These are phyloP conservation scores for Coronaproctus castanopsis DNA, from an alignment of 2,888 invertebrate species.

Conservation along the genomic window DNA sequence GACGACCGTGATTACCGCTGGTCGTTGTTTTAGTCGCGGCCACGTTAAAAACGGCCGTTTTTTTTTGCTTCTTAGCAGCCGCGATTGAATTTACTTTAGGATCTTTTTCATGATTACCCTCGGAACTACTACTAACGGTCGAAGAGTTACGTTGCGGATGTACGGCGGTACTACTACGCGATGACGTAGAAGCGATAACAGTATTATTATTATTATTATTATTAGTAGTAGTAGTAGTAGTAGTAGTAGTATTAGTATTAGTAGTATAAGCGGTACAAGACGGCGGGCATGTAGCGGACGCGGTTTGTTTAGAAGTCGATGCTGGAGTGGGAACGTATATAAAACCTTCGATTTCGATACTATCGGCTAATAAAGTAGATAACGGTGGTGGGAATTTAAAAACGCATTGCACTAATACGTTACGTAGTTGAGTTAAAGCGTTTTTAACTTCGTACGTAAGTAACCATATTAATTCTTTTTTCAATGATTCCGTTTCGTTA, in stretches of 20 bases:
- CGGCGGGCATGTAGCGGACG: neutral
- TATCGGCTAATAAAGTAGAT: neutral
- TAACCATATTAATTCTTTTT: neutral
- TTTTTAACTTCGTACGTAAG: neutral
- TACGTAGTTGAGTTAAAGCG: neutral
- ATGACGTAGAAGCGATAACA: no score
- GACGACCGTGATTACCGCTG: neutral
- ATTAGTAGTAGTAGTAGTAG: no score
- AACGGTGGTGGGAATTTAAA: neutral
- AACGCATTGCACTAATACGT: neutral
- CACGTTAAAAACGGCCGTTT: neutral
- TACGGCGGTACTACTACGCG: neutral
- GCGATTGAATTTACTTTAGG: neutral
- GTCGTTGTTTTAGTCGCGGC: neutral
- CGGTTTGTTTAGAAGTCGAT: neutral
- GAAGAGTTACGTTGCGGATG: neutral
- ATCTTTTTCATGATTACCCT: neutral
- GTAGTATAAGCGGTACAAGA: neutral
- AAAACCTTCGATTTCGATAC: neutral
- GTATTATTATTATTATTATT: no score
- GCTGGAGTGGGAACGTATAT: neutral
- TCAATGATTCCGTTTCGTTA: neutral
- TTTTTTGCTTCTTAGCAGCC: neutral
- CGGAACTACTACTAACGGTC: neutral
- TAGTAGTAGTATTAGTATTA: no score